Conservation (phyloP, 2,113 vertebrate species). For the Colius striatus region DNA sequence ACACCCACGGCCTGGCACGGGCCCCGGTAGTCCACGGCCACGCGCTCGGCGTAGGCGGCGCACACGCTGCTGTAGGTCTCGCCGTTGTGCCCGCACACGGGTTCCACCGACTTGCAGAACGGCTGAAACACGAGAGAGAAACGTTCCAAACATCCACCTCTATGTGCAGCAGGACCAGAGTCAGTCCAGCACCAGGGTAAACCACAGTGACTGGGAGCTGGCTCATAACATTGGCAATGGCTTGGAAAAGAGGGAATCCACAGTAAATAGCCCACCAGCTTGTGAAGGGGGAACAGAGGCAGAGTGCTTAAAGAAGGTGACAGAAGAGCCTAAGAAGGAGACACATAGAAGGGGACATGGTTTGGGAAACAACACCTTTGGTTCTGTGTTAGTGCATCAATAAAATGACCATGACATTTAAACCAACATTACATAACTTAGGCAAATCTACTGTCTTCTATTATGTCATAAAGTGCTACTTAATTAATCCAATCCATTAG, state of each 20-base stretch:
- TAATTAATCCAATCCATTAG: too few relatives aligned
- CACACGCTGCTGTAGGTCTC: slow-evolving; percentile 91
- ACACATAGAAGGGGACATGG: not conserved
- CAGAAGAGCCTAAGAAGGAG: not conserved
- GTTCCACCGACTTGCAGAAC: slow-evolving; percentile 80
- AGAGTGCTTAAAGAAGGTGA: not conserved
- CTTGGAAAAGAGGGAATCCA: not conserved
- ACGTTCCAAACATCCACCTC: rapidly evolving
- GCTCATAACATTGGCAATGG: rapidly evolving
- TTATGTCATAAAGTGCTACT: too few relatives aligned
- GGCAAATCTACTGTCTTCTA: too few relatives aligned
- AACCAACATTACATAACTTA: not conserved
- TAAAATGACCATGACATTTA: not conserved
- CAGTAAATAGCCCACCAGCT: not conserved
- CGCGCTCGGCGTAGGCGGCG: slow-evolving; percentile 87
- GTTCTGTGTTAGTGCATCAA: not conserved
- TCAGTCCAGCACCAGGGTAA: rapidly evolving
- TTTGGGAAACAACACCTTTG: not conserved
- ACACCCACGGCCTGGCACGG: slow-evolving; percentile 88
- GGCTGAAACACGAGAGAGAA: slow-evolving; percentile 37
- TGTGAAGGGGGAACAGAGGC: not conserved
- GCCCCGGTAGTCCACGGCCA: slow-evolving; percentile 88
- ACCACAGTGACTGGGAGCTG: too few relatives aligned
- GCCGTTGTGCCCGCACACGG: slow-evolving; percentile 90
- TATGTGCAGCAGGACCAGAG: rapidly evolving